These are phyloP conservation scores for Drosophila subpulchrella DNA, from an alignment of 1,140 invertebrate genomes.

Conservation along the genomic window DNA sequence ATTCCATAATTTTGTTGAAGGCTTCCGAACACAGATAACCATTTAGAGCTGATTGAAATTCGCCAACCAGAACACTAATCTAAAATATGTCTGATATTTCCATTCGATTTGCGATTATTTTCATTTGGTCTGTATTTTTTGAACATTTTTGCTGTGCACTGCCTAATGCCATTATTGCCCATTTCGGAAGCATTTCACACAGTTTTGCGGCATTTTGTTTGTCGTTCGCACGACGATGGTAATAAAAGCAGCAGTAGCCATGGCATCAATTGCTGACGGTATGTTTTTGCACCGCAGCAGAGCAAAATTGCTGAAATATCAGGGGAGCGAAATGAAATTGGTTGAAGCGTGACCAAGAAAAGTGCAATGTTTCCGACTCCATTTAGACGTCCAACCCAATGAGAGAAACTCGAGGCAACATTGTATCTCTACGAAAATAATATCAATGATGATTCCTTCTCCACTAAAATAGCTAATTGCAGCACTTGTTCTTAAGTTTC, in stretches of 20 bases:
- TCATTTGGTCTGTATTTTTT: slow-evolving; percentile 22
- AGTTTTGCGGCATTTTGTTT: slow-evolving; percentile 58
- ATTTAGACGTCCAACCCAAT: slow-evolving; percentile 66
- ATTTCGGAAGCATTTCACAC: slow-evolving; percentile 45
- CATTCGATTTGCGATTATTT: slow-evolving; percentile 41
- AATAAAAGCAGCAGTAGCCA: slow-evolving; percentile 17
- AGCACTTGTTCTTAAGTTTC: not conserved
- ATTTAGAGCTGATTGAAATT: slow-evolving; percentile 45
- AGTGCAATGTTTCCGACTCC: slow-evolving; percentile 49
- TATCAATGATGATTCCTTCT: slow-evolving; percentile 1
- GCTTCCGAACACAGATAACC: slow-evolving; percentile 8
- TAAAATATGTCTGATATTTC: slow-evolving; percentile 36
- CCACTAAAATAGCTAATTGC: slow-evolving; percentile 35
- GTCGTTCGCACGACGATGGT: slow-evolving; percentile 26
- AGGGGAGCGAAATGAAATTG: slow-evolving; percentile 42
- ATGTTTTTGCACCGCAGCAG: slow-evolving; percentile 18
- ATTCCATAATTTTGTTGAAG: slow-evolving; percentile 5
- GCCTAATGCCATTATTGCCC: slow-evolving; percentile 44
- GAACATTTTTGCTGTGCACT: slow-evolving; percentile 1
- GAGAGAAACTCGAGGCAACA: slow-evolving; percentile 23
- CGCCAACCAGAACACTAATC: slow-evolving; percentile 24
- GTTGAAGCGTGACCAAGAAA: slow-evolving; percentile 24
- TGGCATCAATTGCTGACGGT: slow-evolving; percentile 22
- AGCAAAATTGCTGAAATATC: slow-evolving; percentile 37
- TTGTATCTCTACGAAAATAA: slow-evolving; percentile 9